These are phyloP conservation scores for Halocynthia aurantium DNA, from an alignment of 23 tunicate genomes.

Conservation along the genomic window DNA sequence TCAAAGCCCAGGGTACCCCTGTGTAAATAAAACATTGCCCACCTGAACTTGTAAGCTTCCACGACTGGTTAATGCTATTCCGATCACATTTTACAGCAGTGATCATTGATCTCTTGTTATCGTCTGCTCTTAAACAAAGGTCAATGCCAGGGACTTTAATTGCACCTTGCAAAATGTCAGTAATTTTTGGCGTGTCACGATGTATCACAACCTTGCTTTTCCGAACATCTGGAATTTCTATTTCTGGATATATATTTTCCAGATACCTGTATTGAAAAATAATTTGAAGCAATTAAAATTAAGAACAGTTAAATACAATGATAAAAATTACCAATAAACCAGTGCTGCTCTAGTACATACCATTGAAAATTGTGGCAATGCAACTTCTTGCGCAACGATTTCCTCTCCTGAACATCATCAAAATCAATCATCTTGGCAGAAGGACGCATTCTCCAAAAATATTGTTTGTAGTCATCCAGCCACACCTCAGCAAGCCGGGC, in stretches of 20 bases:
- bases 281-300: background rate
- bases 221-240: slow-evolving; percentile 53
- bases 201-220: slow-evolving; percentile 20
- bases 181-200: background rate
- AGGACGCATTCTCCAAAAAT: slow-evolving; percentile 22
- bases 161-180: slow-evolving; percentile 24
- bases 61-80: background rate
- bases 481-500: slow-evolving; percentile 70
- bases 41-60: slow-evolving; percentile 14
- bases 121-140: slow-evolving; percentile 45
- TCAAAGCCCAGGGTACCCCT: background rate
- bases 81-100: slow-evolving; percentile 25
- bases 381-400: slow-evolving; percentile 18
- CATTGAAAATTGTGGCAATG: slow-evolving; percentile 64
- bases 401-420: slow-evolving; percentile 41
- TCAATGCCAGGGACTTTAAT: slow-evolving; percentile 46
- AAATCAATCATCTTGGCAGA: slow-evolving; percentile 7
- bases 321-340: no score
- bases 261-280: slow-evolving; percentile 44
- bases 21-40: background rate
- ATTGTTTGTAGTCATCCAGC: slow-evolving; percentile 48
- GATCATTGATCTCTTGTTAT: slow-evolving; percentile 18
- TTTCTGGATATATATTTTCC: slow-evolving; percentile 59
- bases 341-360: slow-evolving; percentile 14
- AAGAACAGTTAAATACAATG: no score